phyloP scores from a whole-genome alignment of 2,797 vertebrate genomes.

The Alectoris magna region DNA sequence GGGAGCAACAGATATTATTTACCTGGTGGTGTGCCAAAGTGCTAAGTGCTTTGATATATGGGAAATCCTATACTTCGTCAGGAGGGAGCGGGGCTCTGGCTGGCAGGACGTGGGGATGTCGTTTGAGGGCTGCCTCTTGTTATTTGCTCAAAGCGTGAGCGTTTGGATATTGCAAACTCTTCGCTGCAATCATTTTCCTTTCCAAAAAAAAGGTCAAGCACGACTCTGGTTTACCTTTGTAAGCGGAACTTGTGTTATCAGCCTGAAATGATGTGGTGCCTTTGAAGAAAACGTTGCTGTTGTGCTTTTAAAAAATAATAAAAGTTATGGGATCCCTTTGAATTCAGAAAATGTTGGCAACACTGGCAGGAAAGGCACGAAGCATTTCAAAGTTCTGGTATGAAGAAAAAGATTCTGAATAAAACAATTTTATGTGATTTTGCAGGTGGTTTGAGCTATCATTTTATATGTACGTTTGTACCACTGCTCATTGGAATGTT shows the following conservation, averaged over 20 bases:
- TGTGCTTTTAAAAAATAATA: constrained; percentile 71
- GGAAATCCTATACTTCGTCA: neutral
- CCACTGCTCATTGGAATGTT: constrained; percentile 88
- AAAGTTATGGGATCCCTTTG: constrained; percentile 80
- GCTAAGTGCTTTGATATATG: neutral
- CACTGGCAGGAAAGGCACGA: constrained; percentile 80
- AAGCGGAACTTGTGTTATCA: constrained; percentile 55
- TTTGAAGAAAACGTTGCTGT: constrained; percentile 70
- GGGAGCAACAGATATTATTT: neutral
- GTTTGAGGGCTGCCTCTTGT: neutral
- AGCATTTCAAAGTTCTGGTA: constrained; percentile 85
- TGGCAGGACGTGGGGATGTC: neutral
- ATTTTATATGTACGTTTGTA: constrained; percentile 88
- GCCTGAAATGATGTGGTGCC: constrained; percentile 56
- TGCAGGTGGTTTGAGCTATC: constrained; percentile 88
- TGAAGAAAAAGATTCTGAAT: constrained; percentile 84
- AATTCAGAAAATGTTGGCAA: constrained; percentile 80
- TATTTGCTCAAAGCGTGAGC: constrained; percentile 38
- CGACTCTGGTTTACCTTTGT: constrained; percentile 66
- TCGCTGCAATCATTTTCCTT: constrained; percentile 23
- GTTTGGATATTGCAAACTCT: constrained; percentile 72
- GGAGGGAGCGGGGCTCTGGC: neutral
- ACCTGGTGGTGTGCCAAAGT: neutral
- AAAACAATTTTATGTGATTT: constrained; percentile 88
- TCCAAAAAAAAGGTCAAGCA: neutral